Base-by-base conservation (phyloP, 35 echinoderm and acorn worm species). In the Strongylocentrotus purpuratus region DNA sequence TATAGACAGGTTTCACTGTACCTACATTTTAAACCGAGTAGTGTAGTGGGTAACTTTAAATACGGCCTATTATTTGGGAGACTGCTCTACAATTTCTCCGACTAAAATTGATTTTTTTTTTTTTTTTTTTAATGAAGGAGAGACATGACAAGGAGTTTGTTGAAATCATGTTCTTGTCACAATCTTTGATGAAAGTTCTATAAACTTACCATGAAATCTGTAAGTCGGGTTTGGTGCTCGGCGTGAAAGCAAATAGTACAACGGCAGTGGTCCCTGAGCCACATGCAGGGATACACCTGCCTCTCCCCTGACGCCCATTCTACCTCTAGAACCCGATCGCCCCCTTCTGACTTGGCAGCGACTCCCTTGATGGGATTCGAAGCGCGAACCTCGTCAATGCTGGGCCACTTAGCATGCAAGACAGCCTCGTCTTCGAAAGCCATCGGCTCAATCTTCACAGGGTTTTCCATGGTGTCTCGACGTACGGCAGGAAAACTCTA, bases 221-320 rank as follows among this genome's bases (percentile, higher is more conserved):
- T 48, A 28, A 86, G 32, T 31, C 95, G 50, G 46, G 88, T 61
- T 92, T 71, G 31, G 61, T 70, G 52, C 31, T 2, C 25, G 6
- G 90, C 32, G n/a, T 96, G 87, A 70, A 93, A 96, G 91, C 95
- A 96, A 2, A 46, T 33, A 4, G 90, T 17, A 85, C 95, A 96
- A 10, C 95, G 50, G 33, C 95, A 96, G 50, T 95, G 87, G 22
- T 95, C 95, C 3, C 95, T 47, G n/a, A 95, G 95, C 95, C 95
- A 95, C 32, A 96, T 88, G 47, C 41, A 96, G 20, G 95, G 95
- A 48, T 88, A 88, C 13, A 41, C 33, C 87, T 88, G 25, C 31
- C 87, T 15, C 4, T 41, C 32, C 5, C 87, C 87, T 88, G 32
- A 33, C 10, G 32, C 31, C 87, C 87, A 88, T 13, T 41, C 10